Percentiles rank a stretch among this genome's conserved stretches.
These are phyloP conservation scores for Fistularia commersonii DNA, from an alignment of 2,797 vertebrate genomes.

Conservation along the genomic window DNA sequence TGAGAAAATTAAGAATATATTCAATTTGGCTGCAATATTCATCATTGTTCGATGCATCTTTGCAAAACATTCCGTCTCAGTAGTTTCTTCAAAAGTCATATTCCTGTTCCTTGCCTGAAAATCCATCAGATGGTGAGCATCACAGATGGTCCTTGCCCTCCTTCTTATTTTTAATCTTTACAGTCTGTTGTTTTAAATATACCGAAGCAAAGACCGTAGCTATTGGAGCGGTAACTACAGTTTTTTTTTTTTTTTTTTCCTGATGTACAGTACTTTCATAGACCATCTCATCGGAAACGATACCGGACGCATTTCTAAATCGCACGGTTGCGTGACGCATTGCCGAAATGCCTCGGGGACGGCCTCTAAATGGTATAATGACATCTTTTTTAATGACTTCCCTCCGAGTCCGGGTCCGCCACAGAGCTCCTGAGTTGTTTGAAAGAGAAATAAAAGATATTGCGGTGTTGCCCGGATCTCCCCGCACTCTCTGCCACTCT, in stretches of 20 bases:
- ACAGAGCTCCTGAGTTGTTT: conserved; percentile 21
- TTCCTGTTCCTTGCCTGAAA: conserved; percentile 20
- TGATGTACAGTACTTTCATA: conserved; percentile 5
- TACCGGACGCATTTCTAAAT: conserved; percentile 15
- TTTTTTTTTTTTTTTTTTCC: not conserved
- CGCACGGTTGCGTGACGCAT: conserved; percentile 9
- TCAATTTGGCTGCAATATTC: too few species aligned
- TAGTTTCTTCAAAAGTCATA: not conserved
- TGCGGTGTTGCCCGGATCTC: conserved; percentile 9
- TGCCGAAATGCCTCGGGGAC: conserved; percentile 14
- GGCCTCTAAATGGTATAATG: conserved; percentile 35
- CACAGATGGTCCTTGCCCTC: conserved; percentile 32
- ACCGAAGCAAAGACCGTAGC: not conserved
- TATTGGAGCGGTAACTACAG: conserved; percentile 3
- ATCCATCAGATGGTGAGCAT: conserved; percentile 18
- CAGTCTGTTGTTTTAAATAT: conserved; percentile 15
- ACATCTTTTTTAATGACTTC: conserved; percentile 45
- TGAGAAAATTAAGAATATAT: too few species aligned
- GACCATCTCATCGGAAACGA: conserved; percentile 6
- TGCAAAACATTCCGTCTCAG: too few species aligned
- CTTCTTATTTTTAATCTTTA: conserved; percentile 37
- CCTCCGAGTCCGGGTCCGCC: conserved; percentile 14
- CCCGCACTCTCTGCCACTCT: conserved; percentile 10
- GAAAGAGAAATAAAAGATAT: conserved; percentile 45
- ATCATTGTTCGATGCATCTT: too few species aligned